Evolutionary conservation across 2,113 vertebrate genomes (phyloP), one percentile per base, ranked within the genome.

Genomic region (Ammodytes dubius): DNA sequence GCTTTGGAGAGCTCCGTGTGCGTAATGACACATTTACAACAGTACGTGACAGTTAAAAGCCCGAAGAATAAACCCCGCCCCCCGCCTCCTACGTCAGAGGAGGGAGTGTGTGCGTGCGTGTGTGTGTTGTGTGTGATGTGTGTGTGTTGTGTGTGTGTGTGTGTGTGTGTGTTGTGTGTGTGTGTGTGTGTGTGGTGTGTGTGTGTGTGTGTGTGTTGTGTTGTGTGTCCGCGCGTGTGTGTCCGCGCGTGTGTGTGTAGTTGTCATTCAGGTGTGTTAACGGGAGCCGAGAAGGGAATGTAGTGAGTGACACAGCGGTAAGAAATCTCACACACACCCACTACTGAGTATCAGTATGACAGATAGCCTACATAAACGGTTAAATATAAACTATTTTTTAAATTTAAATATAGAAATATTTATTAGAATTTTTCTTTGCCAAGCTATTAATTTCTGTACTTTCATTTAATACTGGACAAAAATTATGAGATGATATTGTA

Each of bases 241-340:
- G 27, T 27, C n/a, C n/a, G 27, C 27, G 2, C 27, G 27, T 39
- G 54, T 46, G 71, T 43, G 50, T 43, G 61, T 59, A 27, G 50
- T 64, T 86, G 46, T 77, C 64, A 74, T 79, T 77, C 78, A 80
- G 69, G 70, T 79, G 71, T 50, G 52, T 45, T 19, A 50, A 35
- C 19, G 35, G 39, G 46, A 37, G 46, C 10, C 5, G 19, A 50
- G 46, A 60, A 35, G 49, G 45, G 76, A 35, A 6, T 7, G 4
- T 3, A 17, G 74, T 91, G 84, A 88, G 74, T 91, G 84, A 88
- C 89, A 88, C 82, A 87, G 57, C 68, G 63, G 63, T 77, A 79
- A 89, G 67, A 53, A 70, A 87, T 90, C 65, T 4, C 52, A 12
- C 61, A 8, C 59, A 39, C 82, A 75, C 67, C 17, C 37, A 27